Base-by-base conservation (phyloP, 23 tunicate species). In the Pegea sp. region DNA sequence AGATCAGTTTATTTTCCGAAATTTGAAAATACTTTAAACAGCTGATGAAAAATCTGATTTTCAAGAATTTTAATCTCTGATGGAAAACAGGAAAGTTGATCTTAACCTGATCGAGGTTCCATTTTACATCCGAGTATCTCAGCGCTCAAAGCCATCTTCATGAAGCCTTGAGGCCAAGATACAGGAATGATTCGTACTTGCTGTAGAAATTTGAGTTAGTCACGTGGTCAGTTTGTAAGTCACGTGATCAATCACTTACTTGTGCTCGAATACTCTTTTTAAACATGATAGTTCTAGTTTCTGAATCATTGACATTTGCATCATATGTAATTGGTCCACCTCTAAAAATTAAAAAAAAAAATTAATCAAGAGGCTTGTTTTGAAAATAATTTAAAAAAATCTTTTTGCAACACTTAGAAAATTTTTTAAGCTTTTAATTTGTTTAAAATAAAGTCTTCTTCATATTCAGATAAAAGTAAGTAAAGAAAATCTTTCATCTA, bases 121-220 rank as follows among this genome's bases (percentile, higher is more conserved):
- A 69, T 50, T 8, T 58, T 32, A 46, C 80, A 72, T 24, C 80
- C 80, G 1, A 57, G 28, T 7, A 72, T 24, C 28, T 72, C 80
- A 5, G 64, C 48, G 23, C 70, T 28, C 22, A 72, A 31, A 5
- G 80, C 80, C 5, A 72, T 57, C 5, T 28, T 33, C 13, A 2
- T 11, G 2, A 20, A 3, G 18, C 21, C 31, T 48, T 27, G 44
- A 3, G 53, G 48, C 80, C 71, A 72, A 26, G 59, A 18, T 2
- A 51, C 31, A 1, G 71, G 71, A n/a, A 49, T 33, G 0, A 72
- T 57, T 32, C 65, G 70, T 26, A 72, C 26, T 3, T 57, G 26
- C 80, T 72, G 53, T 33, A 29, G 18, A 56, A 26, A 56, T 11
- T 50, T 50, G 18, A 55, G 7, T 26, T 16, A 5, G 24, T n/a